Conservation (phyloP, 2,888 invertebrate species). For the Brenthis daphne region DNA sequence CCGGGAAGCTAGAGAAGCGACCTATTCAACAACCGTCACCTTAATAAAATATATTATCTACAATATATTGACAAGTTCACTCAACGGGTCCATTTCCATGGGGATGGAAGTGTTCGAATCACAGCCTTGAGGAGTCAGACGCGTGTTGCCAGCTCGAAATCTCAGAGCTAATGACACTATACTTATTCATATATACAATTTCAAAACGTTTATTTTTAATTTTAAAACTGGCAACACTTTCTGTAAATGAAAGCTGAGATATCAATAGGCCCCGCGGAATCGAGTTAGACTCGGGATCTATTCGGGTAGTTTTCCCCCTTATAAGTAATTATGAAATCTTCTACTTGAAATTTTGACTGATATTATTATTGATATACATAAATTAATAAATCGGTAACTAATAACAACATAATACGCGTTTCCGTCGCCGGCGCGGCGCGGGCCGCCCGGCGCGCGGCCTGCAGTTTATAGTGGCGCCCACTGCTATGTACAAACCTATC, state of each 20-base stretch:
- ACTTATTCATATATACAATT: neutral
- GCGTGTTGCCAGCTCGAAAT: neutral
- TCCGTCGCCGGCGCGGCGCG: neutral
- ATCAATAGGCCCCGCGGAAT: constrained; percentile 1
- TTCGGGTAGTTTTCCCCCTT: neutral
- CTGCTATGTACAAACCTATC: constrained; percentile 22
- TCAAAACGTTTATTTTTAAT: neutral
- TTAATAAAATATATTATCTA: constrained; percentile 6
- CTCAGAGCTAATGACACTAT: neutral
- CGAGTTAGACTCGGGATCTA: constrained; percentile 17
- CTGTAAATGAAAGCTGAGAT: constrained; percentile 1
- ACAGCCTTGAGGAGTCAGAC: constrained; percentile 20
- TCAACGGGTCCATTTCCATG: neutral
- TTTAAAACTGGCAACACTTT: constrained; percentile 6
- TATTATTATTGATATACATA: neutral
- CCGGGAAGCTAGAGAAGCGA: neutral
- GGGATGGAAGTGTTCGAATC: constrained; percentile 7
- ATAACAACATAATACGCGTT: neutral
- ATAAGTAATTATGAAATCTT: neutral
- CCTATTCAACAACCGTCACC: constrained; percentile 10
- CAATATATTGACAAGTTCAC: neutral
- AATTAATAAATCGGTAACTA: constrained; percentile 10
- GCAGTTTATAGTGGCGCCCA: constrained; percentile 31
- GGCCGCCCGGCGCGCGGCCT: neutral
- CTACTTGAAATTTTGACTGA: neutral